A percentile compares a stretch with the other conserved stretches of the same genome.
Conservation (phyloP, 2,113 vertebrate species). For the Microcebus griseorufus region DNA sequence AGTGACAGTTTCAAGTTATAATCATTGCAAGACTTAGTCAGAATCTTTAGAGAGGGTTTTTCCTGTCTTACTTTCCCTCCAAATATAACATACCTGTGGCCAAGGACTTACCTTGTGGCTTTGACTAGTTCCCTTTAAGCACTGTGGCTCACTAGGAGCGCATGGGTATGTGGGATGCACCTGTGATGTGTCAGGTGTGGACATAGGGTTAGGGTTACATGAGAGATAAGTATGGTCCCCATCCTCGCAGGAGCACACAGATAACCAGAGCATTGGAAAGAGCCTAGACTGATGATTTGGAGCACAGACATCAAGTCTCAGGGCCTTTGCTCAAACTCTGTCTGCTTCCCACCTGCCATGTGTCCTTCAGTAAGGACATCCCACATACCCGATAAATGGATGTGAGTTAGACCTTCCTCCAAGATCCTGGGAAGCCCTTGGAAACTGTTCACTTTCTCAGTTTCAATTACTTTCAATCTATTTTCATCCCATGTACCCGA, state of each 20-base stretch:
- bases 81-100: accelerated
- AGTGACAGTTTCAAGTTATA: background rate
- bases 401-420: background rate
- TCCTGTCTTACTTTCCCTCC: background rate
- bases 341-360: background rate
- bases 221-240: background rate
- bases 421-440: background rate
- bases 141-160: background rate
- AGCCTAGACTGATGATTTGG: background rate
- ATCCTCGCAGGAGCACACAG: background rate
- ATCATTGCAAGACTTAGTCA: background rate
- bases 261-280: too few relatives aligned
- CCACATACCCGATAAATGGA: too few relatives aligned
- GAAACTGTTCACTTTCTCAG: background rate
- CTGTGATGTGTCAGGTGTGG: background rate
- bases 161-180: background rate
- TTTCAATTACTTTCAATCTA: background rate
- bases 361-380: background rate
- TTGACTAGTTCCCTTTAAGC: background rate
- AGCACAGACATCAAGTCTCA: accelerated
- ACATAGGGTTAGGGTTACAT: background rate
- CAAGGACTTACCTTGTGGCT: background rate
- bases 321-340: background rate
- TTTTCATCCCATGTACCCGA: too few relatives aligned
- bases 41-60: background rate